Conservation (phyloP, 2,888 invertebrate genomes). For the Trimorus sp. region DNA sequence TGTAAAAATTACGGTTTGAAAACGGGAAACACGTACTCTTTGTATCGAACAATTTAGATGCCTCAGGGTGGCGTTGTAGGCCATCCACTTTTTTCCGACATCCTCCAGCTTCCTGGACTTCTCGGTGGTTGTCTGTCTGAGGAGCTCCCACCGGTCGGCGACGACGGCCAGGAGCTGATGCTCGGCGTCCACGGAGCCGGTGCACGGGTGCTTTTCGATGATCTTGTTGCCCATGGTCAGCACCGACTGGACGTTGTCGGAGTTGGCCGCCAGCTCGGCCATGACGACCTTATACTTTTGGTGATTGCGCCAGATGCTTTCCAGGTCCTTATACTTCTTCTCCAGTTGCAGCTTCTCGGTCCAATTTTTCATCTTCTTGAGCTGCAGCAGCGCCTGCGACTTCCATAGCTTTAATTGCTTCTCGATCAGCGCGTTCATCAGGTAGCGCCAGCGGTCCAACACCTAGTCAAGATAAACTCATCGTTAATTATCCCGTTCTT, state of each 20-base stretch:
- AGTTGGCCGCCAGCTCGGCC: slow-evolving; percentile 99
- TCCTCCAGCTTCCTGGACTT: too few relatives aligned
- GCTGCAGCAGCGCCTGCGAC: slow-evolving; percentile 95
- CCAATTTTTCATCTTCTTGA: slow-evolving; percentile 99
- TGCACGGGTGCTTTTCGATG: slow-evolving; percentile 97
- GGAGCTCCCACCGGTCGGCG: slow-evolving; percentile 99
- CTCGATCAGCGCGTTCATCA: slow-evolving; percentile 99
- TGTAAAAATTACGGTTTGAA: too few relatives aligned
- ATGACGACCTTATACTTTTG: slow-evolving; percentile 99
- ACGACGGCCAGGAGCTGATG: slow-evolving; percentile 96
- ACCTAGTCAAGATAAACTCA: slow-evolving; percentile 82
- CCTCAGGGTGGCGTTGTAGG: too few relatives aligned
- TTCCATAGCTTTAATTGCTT: slow-evolving; percentile 98
- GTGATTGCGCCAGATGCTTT: slow-evolving; percentile 99
- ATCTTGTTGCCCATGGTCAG: slow-evolving; percentile 97
- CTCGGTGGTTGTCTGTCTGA: too few relatives aligned
- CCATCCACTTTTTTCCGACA: too few relatives aligned
- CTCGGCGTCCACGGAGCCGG: slow-evolving; percentile 98
- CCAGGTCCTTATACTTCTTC: slow-evolving; percentile 98
- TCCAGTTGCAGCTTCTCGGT: slow-evolving; percentile 99
- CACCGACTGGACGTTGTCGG: slow-evolving; percentile 98
- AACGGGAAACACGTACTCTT: too few relatives aligned
- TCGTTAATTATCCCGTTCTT: too few relatives aligned
- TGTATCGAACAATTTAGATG: too few relatives aligned
- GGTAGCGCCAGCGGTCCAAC: slow-evolving; percentile 94